Evolutionary conservation across 35 echinoderm and acorn worm genomes (phyloP).

Genomic region (Patiria miniata): DNA sequence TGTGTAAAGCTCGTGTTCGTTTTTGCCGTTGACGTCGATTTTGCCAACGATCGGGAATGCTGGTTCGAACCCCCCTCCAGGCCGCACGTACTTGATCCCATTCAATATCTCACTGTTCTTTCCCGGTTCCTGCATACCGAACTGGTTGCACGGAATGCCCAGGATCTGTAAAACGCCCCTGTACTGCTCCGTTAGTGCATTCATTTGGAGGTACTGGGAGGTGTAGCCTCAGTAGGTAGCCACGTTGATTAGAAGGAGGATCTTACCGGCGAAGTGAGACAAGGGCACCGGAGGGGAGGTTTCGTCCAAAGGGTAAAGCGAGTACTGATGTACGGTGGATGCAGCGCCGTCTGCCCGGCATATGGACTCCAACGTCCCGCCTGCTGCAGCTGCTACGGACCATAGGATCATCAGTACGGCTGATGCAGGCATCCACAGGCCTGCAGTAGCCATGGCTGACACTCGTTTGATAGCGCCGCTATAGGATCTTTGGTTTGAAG

Average conservation of each 20-base stretch:
- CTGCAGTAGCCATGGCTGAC: background rate
- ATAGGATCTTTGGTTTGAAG: too few relatives aligned
- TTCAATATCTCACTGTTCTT: conserved; percentile 53
- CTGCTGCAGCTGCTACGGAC: background rate
- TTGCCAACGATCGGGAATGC: conserved; percentile 57
- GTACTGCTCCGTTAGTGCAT: conserved; percentile 49
- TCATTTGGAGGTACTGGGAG: conserved; percentile 63
- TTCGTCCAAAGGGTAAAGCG: background rate
- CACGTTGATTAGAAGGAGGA: conserved; percentile 71
- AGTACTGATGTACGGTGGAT: background rate
- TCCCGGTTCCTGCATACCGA: conserved; percentile 82
- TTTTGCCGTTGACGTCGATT: conserved; percentile 77
- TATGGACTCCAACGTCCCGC: background rate
- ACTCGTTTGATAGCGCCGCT: too few relatives aligned
- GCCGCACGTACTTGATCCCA: conserved; percentile 78
- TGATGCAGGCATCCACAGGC: background rate
- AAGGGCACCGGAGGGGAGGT: background rate
- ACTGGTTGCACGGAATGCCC: conserved; percentile 79
- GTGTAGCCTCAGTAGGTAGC: conserved; percentile 81
- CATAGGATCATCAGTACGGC: background rate
- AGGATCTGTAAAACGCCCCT: conserved; percentile 47
- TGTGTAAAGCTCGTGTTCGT: conserved; percentile 62
- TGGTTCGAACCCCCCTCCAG: conserved; percentile 63
- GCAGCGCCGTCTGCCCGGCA: background rate
- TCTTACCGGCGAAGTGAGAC: conserved; percentile 44